Percentiles rank a stretch among this genome's conserved stretches.
Conservation (phyloP, 2,797 vertebrate species). For the Microctenopoma lineatum region DNA sequence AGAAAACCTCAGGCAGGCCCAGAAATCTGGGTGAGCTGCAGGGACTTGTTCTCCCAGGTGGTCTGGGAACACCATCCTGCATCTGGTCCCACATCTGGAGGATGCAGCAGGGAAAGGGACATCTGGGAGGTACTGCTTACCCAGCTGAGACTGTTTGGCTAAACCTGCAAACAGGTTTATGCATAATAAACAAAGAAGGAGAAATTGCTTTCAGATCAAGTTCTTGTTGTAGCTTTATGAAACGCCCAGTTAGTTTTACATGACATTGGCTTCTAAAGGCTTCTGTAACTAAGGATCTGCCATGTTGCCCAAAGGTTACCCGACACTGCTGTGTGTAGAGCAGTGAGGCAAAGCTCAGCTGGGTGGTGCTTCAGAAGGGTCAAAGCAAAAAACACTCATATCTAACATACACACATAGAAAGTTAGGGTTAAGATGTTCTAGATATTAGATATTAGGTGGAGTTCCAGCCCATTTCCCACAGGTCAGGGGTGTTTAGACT, state of each 20-base stretch:
- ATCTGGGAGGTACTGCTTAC: constrained; percentile 27
- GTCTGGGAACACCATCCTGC: constrained; percentile 24
- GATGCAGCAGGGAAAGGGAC: constrained; percentile 23
- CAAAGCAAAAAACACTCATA: neutral
- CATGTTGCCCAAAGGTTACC: neutral
- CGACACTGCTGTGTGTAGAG: too few relatives aligned
- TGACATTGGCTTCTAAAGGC: neutral
- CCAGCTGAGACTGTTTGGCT: constrained; percentile 32
- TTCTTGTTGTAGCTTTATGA: neutral
- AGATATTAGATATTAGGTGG: too few relatives aligned
- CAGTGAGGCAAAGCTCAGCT: too few relatives aligned
- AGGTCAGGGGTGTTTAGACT: too few relatives aligned
- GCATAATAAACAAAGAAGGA: constrained; percentile 8
- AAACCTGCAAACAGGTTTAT: constrained; percentile 28
- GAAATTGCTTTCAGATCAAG: constrained; percentile 5
- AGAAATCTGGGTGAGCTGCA: neutral
- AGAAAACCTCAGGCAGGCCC: constrained; percentile 20
- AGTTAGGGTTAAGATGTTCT: too few relatives aligned
- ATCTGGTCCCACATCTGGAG: constrained; percentile 45
- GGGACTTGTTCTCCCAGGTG: constrained; percentile 31
- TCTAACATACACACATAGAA: too few relatives aligned
- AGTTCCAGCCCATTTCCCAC: too few relatives aligned
- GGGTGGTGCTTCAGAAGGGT: neutral
- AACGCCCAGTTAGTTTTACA: constrained; percentile 6
- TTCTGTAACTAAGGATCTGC: neutral